Percentiles rank a stretch among this genome's conserved stretches.
Evolutionary conservation across 1,140 invertebrate species (phyloP).

Genomic region (Portunus trituberculatus): DNA sequence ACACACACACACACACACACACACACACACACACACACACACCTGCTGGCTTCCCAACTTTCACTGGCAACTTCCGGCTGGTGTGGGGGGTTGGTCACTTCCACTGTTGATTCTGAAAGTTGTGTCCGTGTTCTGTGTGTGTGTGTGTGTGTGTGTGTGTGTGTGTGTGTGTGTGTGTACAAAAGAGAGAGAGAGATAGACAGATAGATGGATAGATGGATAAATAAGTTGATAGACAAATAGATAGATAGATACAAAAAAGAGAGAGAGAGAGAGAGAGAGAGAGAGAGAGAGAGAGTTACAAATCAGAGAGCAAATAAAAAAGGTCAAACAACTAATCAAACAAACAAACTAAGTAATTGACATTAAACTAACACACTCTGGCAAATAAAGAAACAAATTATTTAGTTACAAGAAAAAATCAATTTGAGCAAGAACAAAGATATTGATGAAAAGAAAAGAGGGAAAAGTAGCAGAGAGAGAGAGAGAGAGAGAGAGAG

Average conservation of each 20-base stretch:
- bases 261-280: no score
- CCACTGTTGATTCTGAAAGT: constrained; percentile 13
- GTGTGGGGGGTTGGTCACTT: neutral
- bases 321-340: no score
- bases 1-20: constrained; percentile 11
- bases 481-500: neutral
- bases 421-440: neutral
- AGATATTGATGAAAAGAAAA: neutral
- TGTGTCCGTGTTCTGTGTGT: constrained; percentile 8
- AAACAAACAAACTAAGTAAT: neutral
- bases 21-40: neutral
- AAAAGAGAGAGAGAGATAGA: neutral
- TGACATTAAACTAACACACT: neutral
- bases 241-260: neutral
- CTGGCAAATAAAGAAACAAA: neutral
- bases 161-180: no score
- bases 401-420: neutral
- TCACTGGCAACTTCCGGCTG: neutral
- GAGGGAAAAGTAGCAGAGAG: neutral
- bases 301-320: no score
- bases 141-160: neutral
- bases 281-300: neutral
- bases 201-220: neutral
- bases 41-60: neutral
- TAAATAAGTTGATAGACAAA: neutral